Percentiles rank a stretch among this genome's conserved stretches.
These are phyloP conservation scores for Leistus spinibarbis DNA, from an alignment of 2,888 invertebrate genomes.

Conservation along the genomic window DNA sequence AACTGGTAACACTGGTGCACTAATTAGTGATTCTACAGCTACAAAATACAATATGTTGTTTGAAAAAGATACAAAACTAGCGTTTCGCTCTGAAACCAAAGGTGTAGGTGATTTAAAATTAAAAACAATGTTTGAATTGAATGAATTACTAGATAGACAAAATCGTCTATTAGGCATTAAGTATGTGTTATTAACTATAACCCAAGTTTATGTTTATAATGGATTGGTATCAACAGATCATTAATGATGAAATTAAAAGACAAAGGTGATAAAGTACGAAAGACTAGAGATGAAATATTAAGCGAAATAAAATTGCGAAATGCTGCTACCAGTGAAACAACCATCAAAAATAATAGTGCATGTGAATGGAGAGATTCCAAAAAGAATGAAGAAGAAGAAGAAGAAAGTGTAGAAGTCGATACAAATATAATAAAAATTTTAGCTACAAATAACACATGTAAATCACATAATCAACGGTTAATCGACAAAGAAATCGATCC, in stretches of 20 bases:
- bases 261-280: conserved; percentile 26
- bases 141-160: conserved; percentile 29
- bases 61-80: conserved; percentile 22
- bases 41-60: conserved; percentile 16
- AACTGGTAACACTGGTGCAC: too few relatives aligned
- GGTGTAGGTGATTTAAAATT: conserved; percentile 24
- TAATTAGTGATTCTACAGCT: not conserved
- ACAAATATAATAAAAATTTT: conserved; percentile 21
- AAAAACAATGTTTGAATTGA: conserved; percentile 23
- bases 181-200: conserved; percentile 13
- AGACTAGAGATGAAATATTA: conserved; percentile 16
- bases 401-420: not conserved
- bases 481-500: conserved; percentile 30
- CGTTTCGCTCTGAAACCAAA: conserved; percentile 17
- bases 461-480: conserved; percentile 13
- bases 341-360: conserved; percentile 2
- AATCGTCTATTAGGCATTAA: conserved; percentile 21
- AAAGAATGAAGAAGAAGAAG: not conserved
- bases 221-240: conserved; percentile 10
- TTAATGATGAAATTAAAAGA: conserved; percentile 29
- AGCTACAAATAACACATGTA: conserved; percentile 7
- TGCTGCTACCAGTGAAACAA: not conserved
- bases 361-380: conserved; percentile 17
- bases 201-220: not conserved
- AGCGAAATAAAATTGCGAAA: conserved; percentile 20